These are phyloP conservation scores for Aspiorhynchus laticeps DNA, from an alignment of 2,113 vertebrate species.

Conservation along the genomic window DNA sequence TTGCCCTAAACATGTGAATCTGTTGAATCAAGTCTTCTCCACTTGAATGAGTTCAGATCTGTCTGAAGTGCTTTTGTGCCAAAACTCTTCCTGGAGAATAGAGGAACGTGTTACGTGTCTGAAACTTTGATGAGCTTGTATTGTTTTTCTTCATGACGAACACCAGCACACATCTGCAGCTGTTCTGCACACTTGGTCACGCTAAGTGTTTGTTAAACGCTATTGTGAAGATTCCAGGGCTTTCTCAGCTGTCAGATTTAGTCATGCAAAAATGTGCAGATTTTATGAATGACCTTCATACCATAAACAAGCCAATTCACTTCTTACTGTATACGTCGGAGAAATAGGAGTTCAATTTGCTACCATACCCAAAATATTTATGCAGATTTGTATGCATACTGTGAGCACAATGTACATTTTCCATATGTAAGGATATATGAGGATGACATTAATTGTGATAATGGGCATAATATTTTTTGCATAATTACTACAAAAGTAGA, in stretches of 20 bases:
- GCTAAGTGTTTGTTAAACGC: background rate
- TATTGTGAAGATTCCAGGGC: background rate
- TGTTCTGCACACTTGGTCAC: background rate
- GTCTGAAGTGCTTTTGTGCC: background rate
- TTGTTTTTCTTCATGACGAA: background rate
- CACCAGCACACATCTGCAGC: background rate
- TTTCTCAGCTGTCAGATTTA: background rate
- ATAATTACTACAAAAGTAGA: too few species aligned
- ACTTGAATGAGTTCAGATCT: background rate
- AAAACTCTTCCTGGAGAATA: background rate
- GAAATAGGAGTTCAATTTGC: background rate
- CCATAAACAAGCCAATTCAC: background rate
- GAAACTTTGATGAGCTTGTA: background rate
- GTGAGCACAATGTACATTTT: background rate
- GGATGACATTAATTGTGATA: background rate
- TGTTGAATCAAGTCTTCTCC: background rate
- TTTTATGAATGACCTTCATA: background rate
- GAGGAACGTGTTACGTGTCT: background rate
- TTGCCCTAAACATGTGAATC: background rate
- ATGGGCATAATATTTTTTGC: too few species aligned
- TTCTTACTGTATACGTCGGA: background rate
- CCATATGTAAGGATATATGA: background rate
- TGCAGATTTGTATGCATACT: background rate
- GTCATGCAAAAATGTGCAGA: background rate
- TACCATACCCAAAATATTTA: background rate